Evolutionary conservation across 2,113 vertebrate genomes (phyloP).

Genomic region (Uria lomvia): DNA sequence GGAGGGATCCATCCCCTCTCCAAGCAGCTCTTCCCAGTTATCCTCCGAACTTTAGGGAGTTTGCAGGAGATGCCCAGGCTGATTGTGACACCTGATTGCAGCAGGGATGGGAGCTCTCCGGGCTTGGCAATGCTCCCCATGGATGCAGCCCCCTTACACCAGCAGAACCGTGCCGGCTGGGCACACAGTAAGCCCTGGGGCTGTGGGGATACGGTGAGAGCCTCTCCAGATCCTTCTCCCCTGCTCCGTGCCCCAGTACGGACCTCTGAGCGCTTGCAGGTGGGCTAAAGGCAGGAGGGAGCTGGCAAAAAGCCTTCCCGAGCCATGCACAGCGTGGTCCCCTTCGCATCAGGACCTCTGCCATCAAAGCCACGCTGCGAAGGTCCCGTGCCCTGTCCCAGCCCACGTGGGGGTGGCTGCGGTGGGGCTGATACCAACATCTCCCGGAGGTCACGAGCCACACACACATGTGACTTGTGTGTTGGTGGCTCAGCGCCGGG

Average conservation of each 20-base stretch:
- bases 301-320: background rate
- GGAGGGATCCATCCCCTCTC: background rate
- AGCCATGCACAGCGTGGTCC: rapidly evolving
- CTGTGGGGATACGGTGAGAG: background rate
- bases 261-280: background rate
- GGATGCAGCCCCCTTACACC: background rate
- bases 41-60: background rate
- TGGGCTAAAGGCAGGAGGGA: background rate
- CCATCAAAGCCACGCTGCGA: rapidly evolving
- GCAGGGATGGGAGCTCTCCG: background rate
- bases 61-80: background rate
- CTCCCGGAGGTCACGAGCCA: rapidly evolving
- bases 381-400: background rate
- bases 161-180: background rate
- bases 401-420: rapidly evolving
- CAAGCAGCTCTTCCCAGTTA: background rate
- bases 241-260: background rate
- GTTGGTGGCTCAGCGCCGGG: background rate
- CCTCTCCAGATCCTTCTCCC: background rate
- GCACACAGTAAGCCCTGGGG: background rate
- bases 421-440: background rate
- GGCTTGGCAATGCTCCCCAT: rapidly evolving
- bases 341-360: background rate
- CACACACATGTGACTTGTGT: rapidly evolving
- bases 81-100: background rate